Evolutionary conservation across 2,888 invertebrate species (phyloP).

Genomic region (Temnothorax rugatulus): DNA sequence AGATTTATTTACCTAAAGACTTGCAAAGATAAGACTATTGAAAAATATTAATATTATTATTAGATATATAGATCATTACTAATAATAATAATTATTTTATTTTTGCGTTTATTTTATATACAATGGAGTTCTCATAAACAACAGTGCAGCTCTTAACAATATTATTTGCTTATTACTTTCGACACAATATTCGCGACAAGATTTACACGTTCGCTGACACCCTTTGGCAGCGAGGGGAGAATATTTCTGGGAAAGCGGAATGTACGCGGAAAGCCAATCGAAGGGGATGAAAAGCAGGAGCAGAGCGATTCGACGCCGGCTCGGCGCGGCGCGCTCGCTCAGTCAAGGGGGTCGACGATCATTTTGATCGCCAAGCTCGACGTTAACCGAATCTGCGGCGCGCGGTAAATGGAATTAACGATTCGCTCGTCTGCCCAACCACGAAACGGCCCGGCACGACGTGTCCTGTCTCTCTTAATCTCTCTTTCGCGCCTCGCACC

Average conservation of each 20-base stretch:
- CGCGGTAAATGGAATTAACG: constrained; percentile 83
- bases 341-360: constrained; percentile 77
- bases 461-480: constrained; percentile 58
- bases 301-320: constrained; percentile 47
- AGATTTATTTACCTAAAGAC: neutral
- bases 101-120: neutral
- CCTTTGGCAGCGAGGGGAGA: neutral
- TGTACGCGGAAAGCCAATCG: constrained; percentile 20
- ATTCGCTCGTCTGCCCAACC: constrained; percentile 71
- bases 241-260: constrained; percentile 18
- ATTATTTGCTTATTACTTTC: neutral
- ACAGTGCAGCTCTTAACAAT: too few species aligned
- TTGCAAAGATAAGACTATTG: neutral
- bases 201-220: neutral
- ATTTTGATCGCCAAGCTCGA: constrained; percentile 81
- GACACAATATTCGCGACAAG: neutral
- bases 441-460: constrained; percentile 63
- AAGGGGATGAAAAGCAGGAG: constrained; percentile 55
- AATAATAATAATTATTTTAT: constrained; percentile 1
- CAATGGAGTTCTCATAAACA: neutral
- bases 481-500: constrained; percentile 35
- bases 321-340: constrained; percentile 36
- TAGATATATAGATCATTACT: neutral
- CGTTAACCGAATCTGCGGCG: constrained; percentile 84
- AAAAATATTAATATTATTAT: constrained; percentile 22